Base-by-base conservation (phyloP, 2,797 vertebrate genomes). In the Nyctalus aviator region DNA sequence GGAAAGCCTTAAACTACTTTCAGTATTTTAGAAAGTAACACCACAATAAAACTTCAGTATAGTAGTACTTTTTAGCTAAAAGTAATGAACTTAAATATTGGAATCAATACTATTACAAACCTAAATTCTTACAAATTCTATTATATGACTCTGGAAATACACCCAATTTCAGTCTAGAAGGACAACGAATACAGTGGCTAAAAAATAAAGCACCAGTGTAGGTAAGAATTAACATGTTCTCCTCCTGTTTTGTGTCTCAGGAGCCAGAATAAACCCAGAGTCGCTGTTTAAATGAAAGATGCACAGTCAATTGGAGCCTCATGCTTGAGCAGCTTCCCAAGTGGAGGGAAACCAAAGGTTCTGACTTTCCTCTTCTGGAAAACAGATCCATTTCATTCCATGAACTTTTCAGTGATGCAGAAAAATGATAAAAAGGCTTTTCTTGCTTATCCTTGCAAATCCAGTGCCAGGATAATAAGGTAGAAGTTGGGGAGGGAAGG, bases 381-480 rank as follows among this genome's bases (percentile, higher is more conserved):
- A 96, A 95, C 46, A 87, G 17, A 92, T 69, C 27, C 30, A 78
- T 84, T 94, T 68, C 13, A 71, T 88, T 76, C 14, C 57, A 17
- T 41, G 46, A 30, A 84, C 48, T 76, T 91, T 50, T 57, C 78
- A 86, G 50, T 55, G 66, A 81, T 66, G 50, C 41, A 89, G 68
- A 93, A 94, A 20, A 48, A 81, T 62, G 20, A 64, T 75, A 55
- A 69, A 84, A 48, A 88, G 5, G 8, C 6, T 18, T 32, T 30
- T 57, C 73, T 14, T 92, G 71, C 17, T 92, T 94, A 30, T 79
- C 37, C 13, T 78, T 71, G 76, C 46, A 83, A 89, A 94, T 68
- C 20, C 64, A 81, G n/a, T 15, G 7, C 48, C 82, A 84, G 21
- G 37, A 30, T 94, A 55, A 69, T 48, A 72, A 79, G 21, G 44